phyloP scores from a whole-genome alignment of 1,140 invertebrate species.

The Hyles euphorbiae region DNA sequence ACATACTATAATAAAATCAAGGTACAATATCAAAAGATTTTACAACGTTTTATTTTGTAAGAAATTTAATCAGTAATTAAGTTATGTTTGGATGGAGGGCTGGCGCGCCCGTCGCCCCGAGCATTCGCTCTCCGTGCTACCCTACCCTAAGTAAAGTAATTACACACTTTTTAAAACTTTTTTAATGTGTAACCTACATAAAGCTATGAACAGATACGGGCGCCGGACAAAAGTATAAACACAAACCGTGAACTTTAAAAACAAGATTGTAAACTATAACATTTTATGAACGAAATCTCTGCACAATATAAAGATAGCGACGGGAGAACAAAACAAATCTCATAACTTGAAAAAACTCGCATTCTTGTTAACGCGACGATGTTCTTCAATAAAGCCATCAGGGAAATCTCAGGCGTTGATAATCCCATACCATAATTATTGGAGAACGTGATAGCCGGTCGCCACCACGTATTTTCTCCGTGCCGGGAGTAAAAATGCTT shows the following conservation, averaged over 20 bases:
- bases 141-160: constrained; percentile 6
- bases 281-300: constrained; percentile 1
- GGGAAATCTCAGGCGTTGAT: constrained; percentile 36
- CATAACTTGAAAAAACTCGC: background rate
- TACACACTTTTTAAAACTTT: constrained; percentile 1
- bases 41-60: background rate
- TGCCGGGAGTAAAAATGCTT: constrained; percentile 18
- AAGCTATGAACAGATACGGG: constrained; percentile 2
- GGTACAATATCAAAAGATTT: too few relatives aligned
- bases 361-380: constrained; percentile 15
- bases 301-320: background rate
- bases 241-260: constrained; percentile 1
- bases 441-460: constrained; percentile 24
- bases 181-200: background rate
- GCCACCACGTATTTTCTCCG: constrained; percentile 26
- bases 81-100: constrained; percentile 25
- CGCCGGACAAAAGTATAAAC: background rate
- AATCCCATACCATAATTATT: constrained; percentile 38
- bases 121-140: constrained; percentile 15
- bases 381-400: constrained; percentile 41
- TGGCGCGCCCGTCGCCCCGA: constrained; percentile 32
- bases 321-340: background rate
- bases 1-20: background rate
- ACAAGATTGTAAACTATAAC: background rate
- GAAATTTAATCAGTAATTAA: constrained; percentile 33